phyloP scores from a whole-genome alignment of 2,113 vertebrate species.

The Perca schrenkii region DNA sequence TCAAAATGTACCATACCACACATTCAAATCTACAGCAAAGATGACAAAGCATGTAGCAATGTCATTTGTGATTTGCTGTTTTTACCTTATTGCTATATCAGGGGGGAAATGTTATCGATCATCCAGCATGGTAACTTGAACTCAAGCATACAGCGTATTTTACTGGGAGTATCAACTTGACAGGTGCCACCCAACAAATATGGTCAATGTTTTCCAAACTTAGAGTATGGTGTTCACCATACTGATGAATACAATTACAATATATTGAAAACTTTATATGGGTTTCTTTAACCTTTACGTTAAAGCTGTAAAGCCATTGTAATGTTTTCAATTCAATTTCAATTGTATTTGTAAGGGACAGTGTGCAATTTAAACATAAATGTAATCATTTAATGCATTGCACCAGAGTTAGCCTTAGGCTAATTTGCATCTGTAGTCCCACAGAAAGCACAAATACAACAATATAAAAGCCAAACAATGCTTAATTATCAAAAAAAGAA shows the following conservation, averaged over 20 bases:
- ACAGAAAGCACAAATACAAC: too few species aligned
- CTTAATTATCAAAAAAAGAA: too few species aligned
- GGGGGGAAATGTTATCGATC: not conserved
- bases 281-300: not conserved
- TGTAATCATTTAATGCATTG: too few species aligned
- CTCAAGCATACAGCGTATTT: not conserved
- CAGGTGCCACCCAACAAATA: not conserved
- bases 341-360: too few species aligned
- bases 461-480: too few species aligned
- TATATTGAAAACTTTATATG: too few species aligned
- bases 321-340: not conserved
- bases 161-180: not conserved
- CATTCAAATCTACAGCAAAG: not conserved
- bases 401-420: too few species aligned
- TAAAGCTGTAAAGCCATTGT: not conserved
- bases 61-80: not conserved
- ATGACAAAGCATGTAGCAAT: not conserved
- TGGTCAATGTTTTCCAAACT: not conserved
- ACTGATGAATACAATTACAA: not conserved
- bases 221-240: not conserved
- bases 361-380: too few species aligned
- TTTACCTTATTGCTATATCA: not conserved
- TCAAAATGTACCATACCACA: not conserved
- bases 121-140: not conserved
- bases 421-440: too few species aligned